A percentile compares a stretch with the other conserved stretches of the same genome.
These are phyloP conservation scores for Cydia fagiglandana DNA, from an alignment of 1,140 invertebrate species.

Conservation along the genomic window DNA sequence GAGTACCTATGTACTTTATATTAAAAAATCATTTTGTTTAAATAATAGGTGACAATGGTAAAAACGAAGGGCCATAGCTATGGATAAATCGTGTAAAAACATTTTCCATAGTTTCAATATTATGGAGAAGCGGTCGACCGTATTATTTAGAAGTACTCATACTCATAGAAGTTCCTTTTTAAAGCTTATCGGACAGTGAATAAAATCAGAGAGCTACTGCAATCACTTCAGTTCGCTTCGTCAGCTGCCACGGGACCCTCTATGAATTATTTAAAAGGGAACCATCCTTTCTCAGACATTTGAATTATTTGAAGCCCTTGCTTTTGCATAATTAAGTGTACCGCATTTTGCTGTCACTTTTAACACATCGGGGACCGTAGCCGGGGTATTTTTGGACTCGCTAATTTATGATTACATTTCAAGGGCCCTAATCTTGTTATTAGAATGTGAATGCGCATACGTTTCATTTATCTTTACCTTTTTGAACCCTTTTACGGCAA, in stretches of 20 bases:
- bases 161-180: neutral
- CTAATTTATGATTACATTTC: slow-evolving; percentile 36
- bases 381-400: slow-evolving; percentile 38
- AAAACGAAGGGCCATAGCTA: too few species aligned
- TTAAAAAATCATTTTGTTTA: too few species aligned
- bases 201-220: slow-evolving; percentile 46
- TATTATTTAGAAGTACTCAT: too few species aligned
- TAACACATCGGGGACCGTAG: slow-evolving; percentile 33
- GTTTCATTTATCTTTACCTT: slow-evolving; percentile 24
- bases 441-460: slow-evolving; percentile 14
- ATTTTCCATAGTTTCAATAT: too few species aligned
- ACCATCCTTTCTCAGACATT: slow-evolving; percentile 50
- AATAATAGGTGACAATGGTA: too few species aligned
- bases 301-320: slow-evolving; percentile 57
- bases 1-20: too few species aligned
- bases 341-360: slow-evolving; percentile 47
- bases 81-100: too few species aligned
- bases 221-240: slow-evolving; percentile 37
- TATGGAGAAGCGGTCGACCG: too few species aligned
- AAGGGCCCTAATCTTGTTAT: slow-evolving; percentile 24
- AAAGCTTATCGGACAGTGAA: slow-evolving; percentile 29
- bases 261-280: slow-evolving; percentile 61
- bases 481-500: slow-evolving; percentile 10
- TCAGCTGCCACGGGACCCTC: slow-evolving; percentile 49
- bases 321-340: slow-evolving; percentile 55